A percentile compares a stretch with the other conserved stretches of the same genome.
These are phyloP conservation scores for Eurytoma adleriae DNA, from an alignment of 2,888 invertebrate genomes.

Conservation along the genomic window DNA sequence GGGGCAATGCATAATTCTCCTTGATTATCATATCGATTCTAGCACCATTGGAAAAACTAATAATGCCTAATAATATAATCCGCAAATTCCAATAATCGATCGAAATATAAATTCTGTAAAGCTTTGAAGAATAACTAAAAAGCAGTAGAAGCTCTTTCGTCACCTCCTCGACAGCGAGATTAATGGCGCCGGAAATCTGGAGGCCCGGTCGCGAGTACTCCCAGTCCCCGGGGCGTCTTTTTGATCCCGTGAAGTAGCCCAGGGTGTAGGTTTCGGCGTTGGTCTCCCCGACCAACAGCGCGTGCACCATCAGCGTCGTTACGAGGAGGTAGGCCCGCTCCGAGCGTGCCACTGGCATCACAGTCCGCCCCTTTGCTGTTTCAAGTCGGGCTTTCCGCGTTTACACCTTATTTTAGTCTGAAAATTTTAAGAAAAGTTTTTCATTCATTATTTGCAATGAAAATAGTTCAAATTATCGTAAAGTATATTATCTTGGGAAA, in stretches of 20 bases:
- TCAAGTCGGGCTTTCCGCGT: background rate
- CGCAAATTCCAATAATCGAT: too few relatives aligned
- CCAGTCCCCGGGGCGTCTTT: constrained; percentile 85
- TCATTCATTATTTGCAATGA: background rate
- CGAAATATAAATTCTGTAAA: background rate
- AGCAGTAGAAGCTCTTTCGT: background rate
- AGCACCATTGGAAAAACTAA: too few relatives aligned
- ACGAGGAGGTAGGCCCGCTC: constrained; percentile 68
- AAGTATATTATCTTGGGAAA: background rate
- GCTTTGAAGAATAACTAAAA: too few relatives aligned
- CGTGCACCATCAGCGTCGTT: constrained; percentile 64
- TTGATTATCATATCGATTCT: too few relatives aligned
- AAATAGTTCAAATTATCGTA: background rate
- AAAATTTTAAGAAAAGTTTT: background rate
- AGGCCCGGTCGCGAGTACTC: constrained; percentile 88
- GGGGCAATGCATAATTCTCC: too few relatives aligned
- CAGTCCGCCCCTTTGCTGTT: constrained; percentile 50
- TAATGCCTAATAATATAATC: too few relatives aligned
- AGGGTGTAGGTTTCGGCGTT: constrained; percentile 83
- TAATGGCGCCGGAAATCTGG: constrained; percentile 89
- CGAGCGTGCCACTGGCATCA: constrained; percentile 68
- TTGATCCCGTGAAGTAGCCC: constrained; percentile 91
- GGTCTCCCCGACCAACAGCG: constrained; percentile 63
- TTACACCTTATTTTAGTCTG: background rate
- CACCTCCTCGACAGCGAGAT: constrained; percentile 90